Evolutionary conservation across 1,140 invertebrate genomes (phyloP), one percentile per base, ranked within the genome.

Genomic region (Macrocentrus cingulum): DNA sequence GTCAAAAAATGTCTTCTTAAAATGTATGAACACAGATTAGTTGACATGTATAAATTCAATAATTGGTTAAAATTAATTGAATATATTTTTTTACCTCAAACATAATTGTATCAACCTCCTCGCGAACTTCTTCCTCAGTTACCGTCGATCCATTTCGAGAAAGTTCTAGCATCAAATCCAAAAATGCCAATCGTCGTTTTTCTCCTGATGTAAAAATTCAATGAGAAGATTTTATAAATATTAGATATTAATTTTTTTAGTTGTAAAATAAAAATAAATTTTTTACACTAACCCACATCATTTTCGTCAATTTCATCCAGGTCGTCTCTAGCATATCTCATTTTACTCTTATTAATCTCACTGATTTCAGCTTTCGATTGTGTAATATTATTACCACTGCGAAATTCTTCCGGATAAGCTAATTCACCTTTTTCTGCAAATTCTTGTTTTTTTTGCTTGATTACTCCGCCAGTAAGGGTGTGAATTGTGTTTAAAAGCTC

Each of bases 21-120:
- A 34, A 15, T 19, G 15, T 22, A 51, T 48, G 19, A 48, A 18
- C 19, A 18, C 37, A 49, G 42, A 44, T 18, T n/a, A n/a, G n/a
- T n/a, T n/a, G n/a, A n/a, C n/a, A n/a, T n/a, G n/a, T n/a, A n/a
- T n/a, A n/a, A n/a, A n/a, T n/a, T n/a, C n/a, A n/a, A n/a, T n/a
- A n/a, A n/a, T n/a, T n/a, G n/a, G n/a, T n/a, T n/a, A n/a, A n/a
- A n/a, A n/a, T n/a, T n/a, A n/a, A n/a, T n/a, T n/a, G n/a, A n/a
- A n/a, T n/a, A n/a, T n/a, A n/a, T n/a, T n/a, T n/a, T 58, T 76
- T 80, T 70, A 92, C 91, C 83, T 92, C 89, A 74, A 92, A 91
- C 88, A 93, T 91, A 58, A 93, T 93, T 0, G 91, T 94, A 61
- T 92, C 87, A 0, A 93, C 90, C 84, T 92, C 88, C 70, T 92